Evolutionary conservation across 2,797 vertebrate genomes (phyloP), one percentile per base, ranked within the genome.

Genomic region (Anomalospiza imberbis): DNA sequence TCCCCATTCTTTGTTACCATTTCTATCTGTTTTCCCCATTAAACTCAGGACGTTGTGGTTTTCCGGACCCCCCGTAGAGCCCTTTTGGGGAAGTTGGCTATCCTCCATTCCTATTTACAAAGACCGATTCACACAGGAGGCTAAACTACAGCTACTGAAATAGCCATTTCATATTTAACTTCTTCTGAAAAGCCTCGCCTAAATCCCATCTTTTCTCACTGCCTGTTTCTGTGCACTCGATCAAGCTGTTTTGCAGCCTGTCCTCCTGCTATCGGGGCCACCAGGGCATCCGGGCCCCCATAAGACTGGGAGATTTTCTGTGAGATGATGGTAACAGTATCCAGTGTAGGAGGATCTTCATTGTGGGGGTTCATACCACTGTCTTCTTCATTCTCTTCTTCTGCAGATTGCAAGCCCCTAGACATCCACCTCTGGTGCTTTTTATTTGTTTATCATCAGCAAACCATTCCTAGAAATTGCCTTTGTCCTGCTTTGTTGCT

Each of bases 21-120:
- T 96, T 96, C 95, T 95, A 91, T 95, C 95, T 95, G 91, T 96
- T 96, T 96, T 94, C 76, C 85, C 95, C 80, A 96, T 96, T 96
- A 95, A 94, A 96, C 76, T 96, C 90, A 72, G 91, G 94, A 95
- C 70, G 88, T 94, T 90, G 94, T 88, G 94, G 75, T 96, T 95
- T 96, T 94, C 96, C 85, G 93, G 96, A 96, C 95, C 95, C 93
- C 96, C 96, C 2, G 60, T 95, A 72, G 96, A 94, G 93, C 60
- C 74, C 95, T 94, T 96, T 96, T 96, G 71, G 80, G 94, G 91
- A 96, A 96, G 88, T 94, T 96, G 95, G 96, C 96, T 91, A 96
- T 96, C 96, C 95, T 96, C 96, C 96, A 96, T 95, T 96, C 62
- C 96, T 94, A 82, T 93, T 94, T 96, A 96, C 96, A 96, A 96